Percentiles rank a stretch among this genome's conserved stretches.
Conservation (phyloP, 2,113 vertebrate genomes). For the Brienomyrus brachyistius region DNA sequence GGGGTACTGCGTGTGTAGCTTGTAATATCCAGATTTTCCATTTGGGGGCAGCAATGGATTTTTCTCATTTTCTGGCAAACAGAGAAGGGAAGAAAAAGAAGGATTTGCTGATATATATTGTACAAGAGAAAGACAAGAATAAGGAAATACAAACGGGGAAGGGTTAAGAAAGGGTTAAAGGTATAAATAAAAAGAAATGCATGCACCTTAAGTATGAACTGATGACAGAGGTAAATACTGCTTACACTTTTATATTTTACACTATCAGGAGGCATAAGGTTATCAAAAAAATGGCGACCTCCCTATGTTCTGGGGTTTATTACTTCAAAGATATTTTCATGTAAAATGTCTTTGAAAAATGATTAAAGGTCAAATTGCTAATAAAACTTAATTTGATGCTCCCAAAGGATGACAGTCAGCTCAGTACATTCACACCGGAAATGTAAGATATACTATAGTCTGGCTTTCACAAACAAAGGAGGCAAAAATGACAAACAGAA, state of each 20-base stretch:
- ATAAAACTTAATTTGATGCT: neutral
- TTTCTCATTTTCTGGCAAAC: conserved; percentile 47
- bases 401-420: neutral
- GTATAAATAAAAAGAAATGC: neutral
- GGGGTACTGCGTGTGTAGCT: conserved; percentile 52
- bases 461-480: neutral
- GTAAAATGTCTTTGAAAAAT: neutral
- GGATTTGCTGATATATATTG: neutral
- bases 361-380: neutral
- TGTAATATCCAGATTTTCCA: conserved; percentile 54
- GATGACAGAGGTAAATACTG: neutral
- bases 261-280: neutral
- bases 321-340: neutral
- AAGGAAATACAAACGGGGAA: neutral
- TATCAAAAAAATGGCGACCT: neutral
- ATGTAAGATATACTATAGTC: neutral
- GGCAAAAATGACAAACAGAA: neutral
- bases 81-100: conserved; percentile 37
- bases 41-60: conserved; percentile 48
- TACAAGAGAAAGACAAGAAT: neutral
- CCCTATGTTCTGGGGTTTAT: neutral
- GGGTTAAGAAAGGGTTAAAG: neutral
- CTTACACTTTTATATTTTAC: neutral
- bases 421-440: neutral
- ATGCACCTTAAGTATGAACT: neutral